Evolutionary conservation across 2,797 vertebrate genomes (phyloP).

Genomic region (Salarias fasciatus): DNA sequence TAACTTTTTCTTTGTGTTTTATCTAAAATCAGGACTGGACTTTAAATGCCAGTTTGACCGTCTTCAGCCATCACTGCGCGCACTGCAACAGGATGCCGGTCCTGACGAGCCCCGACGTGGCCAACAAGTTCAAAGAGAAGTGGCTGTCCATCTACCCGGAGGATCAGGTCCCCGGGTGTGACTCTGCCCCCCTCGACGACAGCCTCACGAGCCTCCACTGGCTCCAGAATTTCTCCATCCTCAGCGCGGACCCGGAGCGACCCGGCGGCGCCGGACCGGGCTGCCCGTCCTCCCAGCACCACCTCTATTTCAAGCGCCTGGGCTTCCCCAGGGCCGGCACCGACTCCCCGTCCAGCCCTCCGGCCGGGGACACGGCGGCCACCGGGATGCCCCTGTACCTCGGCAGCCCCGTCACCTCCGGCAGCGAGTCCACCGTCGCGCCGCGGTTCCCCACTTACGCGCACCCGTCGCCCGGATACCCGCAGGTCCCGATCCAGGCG

Average conservation of each 20-base stretch:
- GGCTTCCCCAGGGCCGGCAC: slow-evolving; percentile 71
- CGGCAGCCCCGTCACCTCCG: slow-evolving; percentile 81
- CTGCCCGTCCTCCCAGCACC: slow-evolving; percentile 75
- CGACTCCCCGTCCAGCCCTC: slow-evolving; percentile 86
- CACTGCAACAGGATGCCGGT: slow-evolving; percentile 81
- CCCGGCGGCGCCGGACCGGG: slow-evolving; percentile 63
- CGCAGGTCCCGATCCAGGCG: slow-evolving; percentile 65
- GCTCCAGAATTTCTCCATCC: slow-evolving; percentile 90
- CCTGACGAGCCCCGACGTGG: slow-evolving; percentile 80
- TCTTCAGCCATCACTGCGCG: slow-evolving; percentile 15
- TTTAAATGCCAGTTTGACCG: slow-evolving; percentile 61
- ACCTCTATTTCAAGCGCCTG: slow-evolving; percentile 73
- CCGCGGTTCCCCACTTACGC: slow-evolving; percentile 52
- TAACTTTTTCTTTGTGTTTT: neutral
- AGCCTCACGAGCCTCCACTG: slow-evolving; percentile 91
- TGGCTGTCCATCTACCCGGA: slow-evolving; percentile 79
- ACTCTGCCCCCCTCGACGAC: slow-evolving; percentile 82
- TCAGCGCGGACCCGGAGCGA: slow-evolving; percentile 82
- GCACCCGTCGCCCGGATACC: slow-evolving; percentile 39
- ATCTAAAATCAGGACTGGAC: slow-evolving; percentile 20
- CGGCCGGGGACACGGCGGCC: slow-evolving; percentile 86
- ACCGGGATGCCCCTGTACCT: slow-evolving; percentile 80
- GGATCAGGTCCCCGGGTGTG: slow-evolving; percentile 69
- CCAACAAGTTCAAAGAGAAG: slow-evolving; percentile 80
- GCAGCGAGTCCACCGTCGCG: slow-evolving; percentile 66